These are phyloP conservation scores for Oryzias javanicus DNA, from an alignment of 2,113 vertebrate genomes.

Conservation along the genomic window DNA sequence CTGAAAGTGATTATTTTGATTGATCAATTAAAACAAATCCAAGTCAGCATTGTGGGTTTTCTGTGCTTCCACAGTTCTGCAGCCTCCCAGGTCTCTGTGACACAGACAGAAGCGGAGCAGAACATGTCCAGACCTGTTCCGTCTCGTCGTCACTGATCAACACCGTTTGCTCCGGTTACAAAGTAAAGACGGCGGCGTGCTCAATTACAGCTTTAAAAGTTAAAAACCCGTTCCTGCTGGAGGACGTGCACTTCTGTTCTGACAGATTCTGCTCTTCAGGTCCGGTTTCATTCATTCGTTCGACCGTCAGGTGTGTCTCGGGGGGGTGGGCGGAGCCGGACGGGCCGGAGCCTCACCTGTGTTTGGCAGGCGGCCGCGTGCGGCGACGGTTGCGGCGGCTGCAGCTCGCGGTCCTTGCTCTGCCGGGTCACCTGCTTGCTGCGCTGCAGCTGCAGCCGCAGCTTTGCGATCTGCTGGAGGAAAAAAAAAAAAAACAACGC, in stretches of 20 bases:
- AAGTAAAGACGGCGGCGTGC: neutral
- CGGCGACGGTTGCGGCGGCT: constrained; percentile 42
- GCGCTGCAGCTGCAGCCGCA: constrained; percentile 91
- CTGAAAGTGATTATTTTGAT: no score
- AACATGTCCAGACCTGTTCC: constrained; percentile 50
- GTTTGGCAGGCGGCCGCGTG: constrained; percentile 34
- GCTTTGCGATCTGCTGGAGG: constrained; percentile 89
- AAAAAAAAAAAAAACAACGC: neutral
- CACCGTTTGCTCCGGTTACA: no score
- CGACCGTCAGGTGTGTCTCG: neutral
- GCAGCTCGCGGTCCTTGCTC: constrained; percentile 86
- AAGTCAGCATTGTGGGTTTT: no score
- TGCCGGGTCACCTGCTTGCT: constrained; percentile 88
- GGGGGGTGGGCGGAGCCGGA: neutral
- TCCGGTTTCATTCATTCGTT: constrained; percentile 12
- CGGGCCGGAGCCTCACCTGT: constrained; percentile 48
- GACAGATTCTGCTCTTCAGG: constrained; percentile 10
- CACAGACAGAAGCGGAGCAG: constrained; percentile 37
- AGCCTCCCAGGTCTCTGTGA: constrained; percentile 27
- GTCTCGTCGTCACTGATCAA: neutral
- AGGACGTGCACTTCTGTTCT: constrained; percentile 1
- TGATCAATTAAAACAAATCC: no score
- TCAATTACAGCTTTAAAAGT: neutral
- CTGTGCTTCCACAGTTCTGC: no score
- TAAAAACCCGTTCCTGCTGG: neutral